A percentile compares a stretch with the other conserved stretches of the same genome.
Evolutionary conservation across 1,140 invertebrate genomes (phyloP).

Genomic region (Drosophila pandora): DNA sequence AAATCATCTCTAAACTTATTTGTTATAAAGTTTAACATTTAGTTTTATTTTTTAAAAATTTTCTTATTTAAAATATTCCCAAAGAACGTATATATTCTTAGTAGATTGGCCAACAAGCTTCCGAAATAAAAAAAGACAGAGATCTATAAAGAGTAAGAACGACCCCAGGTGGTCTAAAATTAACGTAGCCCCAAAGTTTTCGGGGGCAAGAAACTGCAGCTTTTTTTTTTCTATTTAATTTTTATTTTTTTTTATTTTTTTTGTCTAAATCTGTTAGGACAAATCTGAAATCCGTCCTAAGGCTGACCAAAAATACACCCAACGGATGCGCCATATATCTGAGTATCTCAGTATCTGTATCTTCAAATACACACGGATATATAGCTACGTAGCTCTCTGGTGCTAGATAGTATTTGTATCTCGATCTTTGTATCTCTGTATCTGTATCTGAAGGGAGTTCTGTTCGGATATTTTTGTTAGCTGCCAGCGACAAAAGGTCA

Average conservation of each 20-base stretch:
- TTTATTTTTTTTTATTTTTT: not conserved
- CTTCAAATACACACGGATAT: too few species aligned
- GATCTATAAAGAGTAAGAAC: conserved; percentile 7
- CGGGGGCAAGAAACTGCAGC: conserved; percentile 60
- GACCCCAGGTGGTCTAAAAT: conserved; percentile 68
- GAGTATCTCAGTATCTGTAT: not conserved
- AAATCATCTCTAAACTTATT: too few species aligned
- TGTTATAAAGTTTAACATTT: too few species aligned
- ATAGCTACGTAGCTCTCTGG: too few species aligned
- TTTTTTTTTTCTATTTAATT: conserved; percentile 10
- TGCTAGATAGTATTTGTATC: conserved; percentile 1
- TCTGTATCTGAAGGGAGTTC: conserved; percentile 28
- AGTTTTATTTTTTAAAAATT: too few species aligned
- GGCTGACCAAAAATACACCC: conserved; percentile 66
- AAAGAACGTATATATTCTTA: not conserved
- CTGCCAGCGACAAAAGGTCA: conserved; percentile 35
- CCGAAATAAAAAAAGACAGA: not conserved
- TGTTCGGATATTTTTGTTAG: conserved; percentile 36
- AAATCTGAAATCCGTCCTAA: conserved; percentile 31
- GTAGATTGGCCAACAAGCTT: not conserved
- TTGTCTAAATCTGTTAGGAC: conserved; percentile 44
- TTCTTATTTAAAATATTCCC: too few species aligned
- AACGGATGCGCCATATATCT: conserved; percentile 10
- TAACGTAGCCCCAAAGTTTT: conserved; percentile 51
- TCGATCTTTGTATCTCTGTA: not conserved